Base-by-base conservation (phyloP, 2,888 invertebrate genomes). In the Pelosia muscerda region DNA sequence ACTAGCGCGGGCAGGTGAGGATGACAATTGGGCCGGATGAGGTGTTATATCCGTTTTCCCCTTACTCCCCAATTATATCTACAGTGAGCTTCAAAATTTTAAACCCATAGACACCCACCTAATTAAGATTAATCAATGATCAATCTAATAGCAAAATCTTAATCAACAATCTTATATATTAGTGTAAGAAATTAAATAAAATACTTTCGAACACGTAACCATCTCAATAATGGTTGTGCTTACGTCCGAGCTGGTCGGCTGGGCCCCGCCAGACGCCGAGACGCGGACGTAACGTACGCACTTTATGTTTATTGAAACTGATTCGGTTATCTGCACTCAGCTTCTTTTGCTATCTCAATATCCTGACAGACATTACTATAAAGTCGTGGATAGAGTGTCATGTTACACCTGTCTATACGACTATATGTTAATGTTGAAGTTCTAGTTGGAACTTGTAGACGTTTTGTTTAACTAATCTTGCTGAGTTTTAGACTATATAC, bases 291-390 rank as follows among this genome's bases (percentile, higher is more conserved):
- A 74, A 81, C 74, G 65, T 71, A 68, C 72, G 66, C 68, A 81
- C 73, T 81, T 81, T 79, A 81, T 77, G 79, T 71, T 79, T 74
- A 79, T 76, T 73, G 81, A 53, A 69, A 68, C 55, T 79, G 79
- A 79, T 79, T 79, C 73, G 69, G 75, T 81, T 81, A 81, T 81
- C 80, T 73, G 77, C 72, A 73, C 79, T 81, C 76, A 72, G 79
- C 76, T 78, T 76, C 75, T 76, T 77, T 73, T 73, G 80, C 80
- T 81, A 81, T 81, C 79, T 81, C 81, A 77, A 81, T 74, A 72
- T 69, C 62, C 58, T 22, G 61, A 31, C 57, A 25, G 56, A 57
- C 72, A 71, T 69, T 65, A 69, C 73, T 67, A 76, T 81, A 81
- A 81, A 81, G 71, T 72, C 58, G 65, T 63, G 58, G 69, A 79